These are phyloP conservation scores for Tryphoninae sp. DNA, from an alignment of 2,888 invertebrate species.

Conservation along the genomic window DNA sequence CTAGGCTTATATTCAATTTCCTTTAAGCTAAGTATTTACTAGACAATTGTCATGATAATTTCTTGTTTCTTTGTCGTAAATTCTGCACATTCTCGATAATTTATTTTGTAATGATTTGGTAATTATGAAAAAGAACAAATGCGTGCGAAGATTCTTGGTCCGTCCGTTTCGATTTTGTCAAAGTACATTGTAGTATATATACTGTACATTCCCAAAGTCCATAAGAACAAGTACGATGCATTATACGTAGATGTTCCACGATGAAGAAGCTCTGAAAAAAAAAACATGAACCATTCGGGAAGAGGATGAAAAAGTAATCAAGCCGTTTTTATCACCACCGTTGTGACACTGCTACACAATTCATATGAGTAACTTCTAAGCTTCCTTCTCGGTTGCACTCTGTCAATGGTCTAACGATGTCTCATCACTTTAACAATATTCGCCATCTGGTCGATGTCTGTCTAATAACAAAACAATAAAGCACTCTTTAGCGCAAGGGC, in stretches of 20 bases:
- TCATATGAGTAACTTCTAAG: constrained; percentile 18
- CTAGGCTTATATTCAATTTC: background rate
- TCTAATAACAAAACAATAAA: constrained; percentile 2
- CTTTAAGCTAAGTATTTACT: constrained; percentile 2
- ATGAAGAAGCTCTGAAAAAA: constrained; percentile 7
- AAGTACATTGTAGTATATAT: constrained; percentile 24
- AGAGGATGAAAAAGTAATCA: constrained; percentile 40
- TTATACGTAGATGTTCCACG: constrained; percentile 9
- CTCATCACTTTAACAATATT: constrained; percentile 36
- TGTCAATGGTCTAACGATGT: constrained; percentile 54
- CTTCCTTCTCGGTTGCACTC: constrained; percentile 47
- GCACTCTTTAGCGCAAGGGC: constrained; percentile 18
- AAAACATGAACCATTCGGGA: constrained; percentile 47
- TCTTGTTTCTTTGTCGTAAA: background rate
- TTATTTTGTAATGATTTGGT: constrained; percentile 21
- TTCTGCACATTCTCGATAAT: constrained; percentile 51
- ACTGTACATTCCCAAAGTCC: constrained; percentile 54
- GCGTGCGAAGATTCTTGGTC: constrained; percentile 54
- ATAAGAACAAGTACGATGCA: constrained; percentile 26
- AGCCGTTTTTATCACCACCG: constrained; percentile 55
- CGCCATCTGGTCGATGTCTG: constrained; percentile 8
- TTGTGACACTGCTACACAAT: constrained; percentile 14
- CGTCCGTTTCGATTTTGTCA: constrained; percentile 59
- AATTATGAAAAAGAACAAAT: constrained; percentile 7
- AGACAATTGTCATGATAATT: constrained; percentile 15